These are phyloP conservation scores for Drosophila incognita DNA, from an alignment of 2,888 invertebrate genomes.

Conservation along the genomic window DNA sequence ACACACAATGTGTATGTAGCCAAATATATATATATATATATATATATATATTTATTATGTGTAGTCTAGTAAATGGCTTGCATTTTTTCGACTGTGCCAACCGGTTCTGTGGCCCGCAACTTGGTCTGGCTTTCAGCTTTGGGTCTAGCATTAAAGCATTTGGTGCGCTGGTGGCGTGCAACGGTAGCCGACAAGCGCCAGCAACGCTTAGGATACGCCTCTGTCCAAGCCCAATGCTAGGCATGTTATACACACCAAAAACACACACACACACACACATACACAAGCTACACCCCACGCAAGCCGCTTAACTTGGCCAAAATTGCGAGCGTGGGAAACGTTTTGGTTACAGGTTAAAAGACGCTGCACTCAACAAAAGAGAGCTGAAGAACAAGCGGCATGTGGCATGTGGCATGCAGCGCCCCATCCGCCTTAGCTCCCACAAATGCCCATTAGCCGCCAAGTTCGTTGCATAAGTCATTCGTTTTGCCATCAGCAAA, in stretches of 20 bases:
- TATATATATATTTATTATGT: slow-evolving; percentile 1
- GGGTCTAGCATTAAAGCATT: slow-evolving; percentile 21
- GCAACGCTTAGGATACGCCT: slow-evolving; percentile 51
- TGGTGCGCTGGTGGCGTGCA: slow-evolving; percentile 56
- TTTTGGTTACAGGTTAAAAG: slow-evolving; percentile 27
- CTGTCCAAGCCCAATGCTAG: slow-evolving; percentile 45
- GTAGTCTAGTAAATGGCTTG: slow-evolving; percentile 17
- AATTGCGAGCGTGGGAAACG: slow-evolving; percentile 58
- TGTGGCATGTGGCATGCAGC: slow-evolving; percentile 60
- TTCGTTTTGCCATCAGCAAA: slow-evolving; percentile 54
- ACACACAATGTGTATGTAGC: not conserved
- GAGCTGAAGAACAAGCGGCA: slow-evolving; percentile 34
- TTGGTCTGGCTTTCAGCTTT: slow-evolving; percentile 15
- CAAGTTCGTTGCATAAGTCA: slow-evolving; percentile 78
- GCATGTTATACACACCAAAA: slow-evolving; percentile 49
- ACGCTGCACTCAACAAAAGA: slow-evolving; percentile 4
- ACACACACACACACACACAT: slow-evolving; percentile 19
- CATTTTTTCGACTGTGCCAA: slow-evolving; percentile 34
- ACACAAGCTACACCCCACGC: not conserved
- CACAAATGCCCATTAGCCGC: slow-evolving; percentile 7
- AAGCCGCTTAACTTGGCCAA: slow-evolving; percentile 23
- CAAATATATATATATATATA: not conserved
- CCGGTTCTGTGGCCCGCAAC: slow-evolving; percentile 39
- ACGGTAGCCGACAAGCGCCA: slow-evolving; percentile 76
- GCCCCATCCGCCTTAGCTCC: slow-evolving; percentile 1